A percentile compares a stretch with the other conserved stretches of the same genome.
These are phyloP conservation scores for Aporophyla nigra DNA, from an alignment of 2,888 invertebrate species.

Conservation along the genomic window DNA sequence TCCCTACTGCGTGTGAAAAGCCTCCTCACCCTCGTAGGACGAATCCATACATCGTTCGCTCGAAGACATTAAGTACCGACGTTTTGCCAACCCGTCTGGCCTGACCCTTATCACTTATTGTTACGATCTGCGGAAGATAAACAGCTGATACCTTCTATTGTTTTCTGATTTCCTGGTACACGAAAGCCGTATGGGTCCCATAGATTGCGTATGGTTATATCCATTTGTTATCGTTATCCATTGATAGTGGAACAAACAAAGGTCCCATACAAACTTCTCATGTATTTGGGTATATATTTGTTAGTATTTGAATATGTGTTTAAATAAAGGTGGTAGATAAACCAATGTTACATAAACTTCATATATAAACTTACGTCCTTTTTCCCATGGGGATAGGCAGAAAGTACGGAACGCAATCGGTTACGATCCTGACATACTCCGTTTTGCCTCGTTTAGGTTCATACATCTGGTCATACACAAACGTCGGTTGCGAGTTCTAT, in stretches of 20 bases:
- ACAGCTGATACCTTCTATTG: conserved; percentile 58
- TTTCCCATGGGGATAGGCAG: too few species aligned
- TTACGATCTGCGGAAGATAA: conserved; percentile 60
- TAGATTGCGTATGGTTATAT: conserved; percentile 14
- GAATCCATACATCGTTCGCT: conserved; percentile 49
- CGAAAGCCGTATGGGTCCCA: conserved; percentile 7
- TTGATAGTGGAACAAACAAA: conserved; percentile 14
- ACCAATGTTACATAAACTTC: not conserved
- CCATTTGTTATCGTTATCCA: conserved; percentile 38
- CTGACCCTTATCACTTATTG: conserved; percentile 64
- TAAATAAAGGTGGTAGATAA: not conserved
- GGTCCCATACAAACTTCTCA: not conserved
- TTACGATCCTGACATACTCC: too few species aligned
- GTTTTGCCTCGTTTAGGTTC: too few species aligned
- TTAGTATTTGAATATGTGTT: not conserved
- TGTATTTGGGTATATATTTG: not conserved
- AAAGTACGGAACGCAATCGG: too few species aligned
- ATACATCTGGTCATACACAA: too few species aligned
- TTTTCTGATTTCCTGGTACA: conserved; percentile 63
- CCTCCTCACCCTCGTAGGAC: conserved; percentile 21
- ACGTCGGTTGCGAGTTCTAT: too few species aligned
- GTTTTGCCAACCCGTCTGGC: conserved; percentile 53
- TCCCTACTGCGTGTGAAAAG: conserved; percentile 26
- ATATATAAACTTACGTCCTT: too few species aligned
- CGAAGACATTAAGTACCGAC: conserved; percentile 57